Percentiles rank a stretch among this genome's conserved stretches.
phyloP scores from a whole-genome alignment of 1,140 invertebrate genomes.

The Drosophila mayri region DNA sequence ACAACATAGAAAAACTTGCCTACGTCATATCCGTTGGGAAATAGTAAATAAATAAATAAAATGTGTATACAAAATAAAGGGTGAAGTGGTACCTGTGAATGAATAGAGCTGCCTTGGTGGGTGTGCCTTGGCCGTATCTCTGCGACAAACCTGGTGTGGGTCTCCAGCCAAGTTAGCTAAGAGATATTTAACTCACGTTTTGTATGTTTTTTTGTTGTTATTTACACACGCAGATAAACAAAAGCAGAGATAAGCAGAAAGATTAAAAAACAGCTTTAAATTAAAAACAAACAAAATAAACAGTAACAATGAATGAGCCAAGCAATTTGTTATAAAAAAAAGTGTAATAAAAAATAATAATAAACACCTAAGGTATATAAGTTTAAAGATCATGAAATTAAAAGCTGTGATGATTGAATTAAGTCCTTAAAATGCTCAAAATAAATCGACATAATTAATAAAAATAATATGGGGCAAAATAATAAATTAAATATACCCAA shows the following conservation, averaged over 20 bases:
- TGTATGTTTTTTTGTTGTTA: conserved; percentile 36
- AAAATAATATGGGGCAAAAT: conserved; percentile 18
- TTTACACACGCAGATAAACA: conserved; percentile 49
- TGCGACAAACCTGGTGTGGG: conserved; percentile 12
- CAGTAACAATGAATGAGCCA: conserved; percentile 34
- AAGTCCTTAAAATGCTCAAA: neutral
- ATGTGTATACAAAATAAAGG: conserved; percentile 11
- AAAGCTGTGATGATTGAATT: no score
- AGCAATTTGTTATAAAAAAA: neutral
- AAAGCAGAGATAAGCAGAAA: conserved; percentile 40
- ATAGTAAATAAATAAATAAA: conserved; percentile 9
- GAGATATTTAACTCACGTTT: conserved; percentile 63
- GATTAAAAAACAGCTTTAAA: conserved; percentile 24
- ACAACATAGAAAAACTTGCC: conserved; percentile 9
- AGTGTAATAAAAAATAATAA: neutral
- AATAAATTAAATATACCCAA: neutral
- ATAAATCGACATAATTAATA: conserved; percentile 10
- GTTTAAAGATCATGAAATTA: neutral
- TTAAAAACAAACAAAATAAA: conserved; percentile 54
- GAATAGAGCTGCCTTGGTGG: conserved; percentile 40
- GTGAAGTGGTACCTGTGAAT: conserved; percentile 52
- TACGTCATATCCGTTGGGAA: conserved; percentile 59
- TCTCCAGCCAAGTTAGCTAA: conserved; percentile 31
- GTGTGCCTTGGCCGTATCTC: conserved; percentile 29
- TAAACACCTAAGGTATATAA: neutral